Conservation (phyloP, 2,113 vertebrate species). For the Albula goreensis region DNA sequence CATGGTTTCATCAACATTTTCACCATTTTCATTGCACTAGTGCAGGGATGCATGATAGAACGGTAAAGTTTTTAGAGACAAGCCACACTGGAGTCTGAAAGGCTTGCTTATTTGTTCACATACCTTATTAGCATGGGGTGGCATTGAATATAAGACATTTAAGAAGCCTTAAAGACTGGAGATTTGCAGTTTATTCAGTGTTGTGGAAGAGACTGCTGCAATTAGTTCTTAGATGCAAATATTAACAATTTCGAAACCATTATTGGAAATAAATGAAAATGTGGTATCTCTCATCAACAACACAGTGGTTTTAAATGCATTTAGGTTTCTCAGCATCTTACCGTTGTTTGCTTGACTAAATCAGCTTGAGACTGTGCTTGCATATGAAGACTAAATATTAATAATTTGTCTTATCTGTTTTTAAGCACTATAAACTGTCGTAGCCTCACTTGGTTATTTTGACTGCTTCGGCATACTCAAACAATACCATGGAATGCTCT, state of each 20-base stretch:
- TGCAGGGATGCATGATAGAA: constrained; percentile 18
- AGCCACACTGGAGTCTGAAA: background rate
- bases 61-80: background rate
- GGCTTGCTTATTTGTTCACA: background rate
- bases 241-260: background rate
- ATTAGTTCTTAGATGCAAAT: constrained; percentile 8
- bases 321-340: background rate
- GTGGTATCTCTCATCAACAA: background rate
- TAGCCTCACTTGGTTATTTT: background rate
- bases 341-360: background rate
- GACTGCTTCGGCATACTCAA: background rate
- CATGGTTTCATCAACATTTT: background rate
- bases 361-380: constrained; percentile 3
- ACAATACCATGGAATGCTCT: background rate
- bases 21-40: background rate
- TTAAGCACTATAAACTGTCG: background rate
- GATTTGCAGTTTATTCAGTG: background rate
- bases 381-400: constrained; percentile 4
- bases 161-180: constrained; percentile 3
- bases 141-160: background rate
- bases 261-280: background rate
- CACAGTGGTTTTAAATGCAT: background rate
- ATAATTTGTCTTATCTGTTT: background rate
- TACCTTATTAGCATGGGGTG: background rate
- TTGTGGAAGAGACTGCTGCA: background rate